Percentiles rank a stretch among this genome's conserved stretches.
phyloP scores from a whole-genome alignment of 2,797 vertebrate species.

The Hippocampus kuda region DNA sequence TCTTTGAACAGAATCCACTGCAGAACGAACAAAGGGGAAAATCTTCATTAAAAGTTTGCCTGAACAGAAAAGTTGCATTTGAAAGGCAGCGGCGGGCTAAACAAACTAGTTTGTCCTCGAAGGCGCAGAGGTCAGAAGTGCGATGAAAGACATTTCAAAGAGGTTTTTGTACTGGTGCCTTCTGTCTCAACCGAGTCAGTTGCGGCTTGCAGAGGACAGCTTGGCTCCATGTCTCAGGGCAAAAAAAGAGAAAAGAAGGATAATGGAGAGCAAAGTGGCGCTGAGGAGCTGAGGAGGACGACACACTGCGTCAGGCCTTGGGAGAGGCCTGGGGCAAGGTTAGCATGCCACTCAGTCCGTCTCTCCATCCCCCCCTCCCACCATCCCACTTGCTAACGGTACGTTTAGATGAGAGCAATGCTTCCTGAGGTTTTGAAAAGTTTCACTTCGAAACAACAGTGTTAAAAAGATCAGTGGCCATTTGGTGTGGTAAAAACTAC shows the following conservation, averaged over 20 bases:
- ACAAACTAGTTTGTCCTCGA: slow-evolving; percentile 38
- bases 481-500: not conserved
- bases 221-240: slow-evolving; percentile 57
- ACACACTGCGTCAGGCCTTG: slow-evolving; percentile 40
- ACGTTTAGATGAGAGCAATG: not conserved
- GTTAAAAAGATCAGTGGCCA: not conserved
- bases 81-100: slow-evolving; percentile 23
- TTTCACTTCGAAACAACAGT: not conserved
- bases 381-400: slow-evolving; percentile 36
- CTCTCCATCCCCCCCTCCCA: slow-evolving; percentile 10
- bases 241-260: slow-evolving; percentile 44
- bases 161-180: slow-evolving; percentile 31
- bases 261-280: slow-evolving; percentile 38
- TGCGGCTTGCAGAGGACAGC: slow-evolving; percentile 40
- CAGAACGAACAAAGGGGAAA: slow-evolving; percentile 15
- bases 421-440: not conserved
- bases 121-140: slow-evolving; percentile 17
- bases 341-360: slow-evolving; percentile 40
- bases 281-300: slow-evolving; percentile 38
- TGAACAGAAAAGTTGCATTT: slow-evolving; percentile 20
- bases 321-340: slow-evolving; percentile 67
- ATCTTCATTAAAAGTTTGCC: slow-evolving; percentile 30
- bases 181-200: slow-evolving; percentile 34
- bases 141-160: slow-evolving; percentile 38
- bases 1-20: slow-evolving; percentile 18